Conservation (phyloP, 1,140 invertebrate genomes). For the Rhagoletis zephyria region DNA sequence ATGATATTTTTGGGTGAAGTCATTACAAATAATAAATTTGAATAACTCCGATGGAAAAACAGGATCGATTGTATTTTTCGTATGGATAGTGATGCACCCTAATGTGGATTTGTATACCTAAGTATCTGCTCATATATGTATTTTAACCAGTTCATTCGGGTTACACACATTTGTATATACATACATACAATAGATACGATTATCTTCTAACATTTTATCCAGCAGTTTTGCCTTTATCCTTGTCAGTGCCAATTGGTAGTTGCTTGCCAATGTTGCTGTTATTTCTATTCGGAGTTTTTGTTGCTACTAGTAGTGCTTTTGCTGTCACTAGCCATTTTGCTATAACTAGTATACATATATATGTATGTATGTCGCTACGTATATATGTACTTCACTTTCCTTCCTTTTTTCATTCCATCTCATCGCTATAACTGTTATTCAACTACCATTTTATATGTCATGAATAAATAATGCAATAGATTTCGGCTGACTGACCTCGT, state of each 20-base stretch:
- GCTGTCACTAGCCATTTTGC: neutral
- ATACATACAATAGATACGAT: neutral
- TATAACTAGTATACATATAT: neutral
- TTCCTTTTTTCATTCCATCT: neutral
- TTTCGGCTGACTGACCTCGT: neutral
- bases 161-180: neutral
- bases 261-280: neutral
- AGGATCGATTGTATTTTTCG: too few relatives aligned
- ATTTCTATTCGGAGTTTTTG: neutral
- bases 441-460: slow-evolving; percentile 35
- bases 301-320: neutral
- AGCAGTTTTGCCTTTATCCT: slow-evolving; percentile 13
- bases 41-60: too few relatives aligned
- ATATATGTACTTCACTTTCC: neutral
- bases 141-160: too few relatives aligned
- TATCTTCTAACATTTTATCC: neutral
- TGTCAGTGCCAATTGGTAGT: neutral
- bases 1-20: too few relatives aligned
- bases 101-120: too few relatives aligned
- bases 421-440: slow-evolving; percentile 24
- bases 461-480: slow-evolving; percentile 43
- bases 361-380: too few relatives aligned
- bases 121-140: too few relatives aligned
- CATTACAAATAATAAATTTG: too few relatives aligned
- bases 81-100: too few relatives aligned